Conservation (phyloP, 1,140 invertebrate species). For the Harlomillsia oculata region DNA sequence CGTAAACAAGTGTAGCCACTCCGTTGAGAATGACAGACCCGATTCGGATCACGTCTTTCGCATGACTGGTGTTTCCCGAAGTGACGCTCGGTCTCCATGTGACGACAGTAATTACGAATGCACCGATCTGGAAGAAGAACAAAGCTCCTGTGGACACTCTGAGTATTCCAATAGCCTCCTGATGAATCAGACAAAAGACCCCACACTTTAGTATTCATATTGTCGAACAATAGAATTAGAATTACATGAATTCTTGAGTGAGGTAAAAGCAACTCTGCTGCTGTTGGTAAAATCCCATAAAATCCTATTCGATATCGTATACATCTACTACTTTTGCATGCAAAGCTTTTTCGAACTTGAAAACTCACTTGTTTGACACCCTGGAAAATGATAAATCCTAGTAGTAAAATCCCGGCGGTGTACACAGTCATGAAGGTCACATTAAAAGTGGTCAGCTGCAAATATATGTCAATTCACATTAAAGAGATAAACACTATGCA, state of each 20-base stretch:
- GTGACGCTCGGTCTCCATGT: background rate
- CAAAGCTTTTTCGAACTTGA: background rate
- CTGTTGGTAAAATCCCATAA: no score
- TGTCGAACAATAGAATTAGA: no score
- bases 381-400: slow-evolving; percentile 11
- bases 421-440: slow-evolving; percentile 10
- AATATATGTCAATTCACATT: background rate
- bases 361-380: slow-evolving; percentile 11
- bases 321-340: no score
- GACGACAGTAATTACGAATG: background rate
- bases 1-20: background rate
- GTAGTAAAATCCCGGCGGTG: slow-evolving; percentile 9
- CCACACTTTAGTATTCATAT: no score
- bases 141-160: background rate
- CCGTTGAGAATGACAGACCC: background rate
- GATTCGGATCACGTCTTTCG: background rate
- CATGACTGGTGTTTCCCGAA: background rate
- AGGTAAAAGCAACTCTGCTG: no score
- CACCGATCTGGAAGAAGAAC: background rate
- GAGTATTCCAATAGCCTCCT: background rate
- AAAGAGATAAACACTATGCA: background rate
- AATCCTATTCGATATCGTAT: no score
- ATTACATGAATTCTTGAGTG: no score
- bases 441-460: slow-evolving; percentile 9
- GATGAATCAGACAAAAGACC: background rate